Percentiles rank a stretch among this genome's conserved stretches.
Evolutionary conservation across 2,797 vertebrate genomes (phyloP).

Genomic region (Spinibarbus caldwelli): DNA sequence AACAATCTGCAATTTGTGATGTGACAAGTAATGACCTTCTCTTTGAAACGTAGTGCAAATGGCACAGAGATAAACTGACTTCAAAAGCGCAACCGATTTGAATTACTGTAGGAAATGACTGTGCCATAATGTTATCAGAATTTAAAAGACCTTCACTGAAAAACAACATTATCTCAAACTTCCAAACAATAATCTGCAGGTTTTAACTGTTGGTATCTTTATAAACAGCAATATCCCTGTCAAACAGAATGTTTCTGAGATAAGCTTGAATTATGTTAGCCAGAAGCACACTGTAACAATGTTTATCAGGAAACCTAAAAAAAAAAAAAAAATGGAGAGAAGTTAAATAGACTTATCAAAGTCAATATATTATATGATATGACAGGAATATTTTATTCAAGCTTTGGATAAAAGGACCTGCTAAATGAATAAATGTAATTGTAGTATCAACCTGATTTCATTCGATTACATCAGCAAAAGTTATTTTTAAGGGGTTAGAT

Average conservation of each 20-base stretch:
- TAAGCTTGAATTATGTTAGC: slow-evolving; percentile 59
- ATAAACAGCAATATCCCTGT: slow-evolving; percentile 56
- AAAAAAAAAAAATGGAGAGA: background rate
- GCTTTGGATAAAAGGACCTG: background rate
- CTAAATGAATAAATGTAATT: background rate
- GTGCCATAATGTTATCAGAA: slow-evolving; percentile 62
- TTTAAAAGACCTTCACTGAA: slow-evolving; percentile 68
- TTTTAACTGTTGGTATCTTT: slow-evolving; percentile 54
- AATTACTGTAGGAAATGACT: slow-evolving; percentile 63
- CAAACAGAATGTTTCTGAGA: slow-evolving; percentile 56
- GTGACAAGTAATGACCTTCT: slow-evolving; percentile 43
- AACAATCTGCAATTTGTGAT: slow-evolving; percentile 34
- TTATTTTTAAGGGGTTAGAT: background rate
- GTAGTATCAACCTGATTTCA: background rate
- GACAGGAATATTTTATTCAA: background rate
- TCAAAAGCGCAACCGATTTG: slow-evolving; percentile 61
- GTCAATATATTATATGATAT: background rate
- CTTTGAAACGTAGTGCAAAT: slow-evolving; percentile 47
- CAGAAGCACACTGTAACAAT: slow-evolving; percentile 21
- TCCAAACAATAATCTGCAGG: slow-evolving; percentile 65
- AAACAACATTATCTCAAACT: slow-evolving; percentile 71
- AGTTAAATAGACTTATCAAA: slow-evolving; percentile 5
- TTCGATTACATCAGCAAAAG: background rate
- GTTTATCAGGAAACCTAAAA: background rate
- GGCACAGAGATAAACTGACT: slow-evolving; percentile 52